Base-by-base conservation (phyloP, 2,113 vertebrate genomes). In the Cepphus grylle region DNA sequence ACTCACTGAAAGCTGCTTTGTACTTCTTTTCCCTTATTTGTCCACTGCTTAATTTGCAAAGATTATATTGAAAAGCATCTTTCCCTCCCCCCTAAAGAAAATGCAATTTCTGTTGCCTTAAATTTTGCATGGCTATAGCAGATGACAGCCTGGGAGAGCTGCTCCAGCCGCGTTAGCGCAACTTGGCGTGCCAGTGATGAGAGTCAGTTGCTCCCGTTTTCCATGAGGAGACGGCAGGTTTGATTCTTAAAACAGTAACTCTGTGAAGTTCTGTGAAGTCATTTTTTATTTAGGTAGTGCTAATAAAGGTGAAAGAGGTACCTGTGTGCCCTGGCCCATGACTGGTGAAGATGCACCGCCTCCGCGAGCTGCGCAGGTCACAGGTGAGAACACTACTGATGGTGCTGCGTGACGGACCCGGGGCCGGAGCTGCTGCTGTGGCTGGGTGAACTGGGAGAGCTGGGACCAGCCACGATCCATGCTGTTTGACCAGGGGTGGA, bases 141-240 rank as follows among this genome's bases (percentile, higher is more conserved):
- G 9, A 3, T 12, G 40, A 10, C 9, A 40, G 22, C 52, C 2
- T 11, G 15, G 43, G 49, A 40, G 29, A 56, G 47, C 67, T 40
- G 47, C 70, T 59, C 4, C 6, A 12, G 22, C 67, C 34, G 10
- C 11, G 1, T 42, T 15, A 10, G 65, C 34, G 30, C 55, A 27
- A 15, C n/a, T 27, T 14, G 40, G 29, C 2, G 0, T 15, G 3
- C 29, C n/a, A 5, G 53, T 0, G n/a, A 9, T 0, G 4, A 3
- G 43, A 21, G 42, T 0, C 12, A 61, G 12, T n/a, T 17, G 17
- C 2, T 45, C 25, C n/a, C 0, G 0, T 17, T 53, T 18, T 6
- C 62, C 56, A 21, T 18, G 52, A 36, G 34, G 15, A 43, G 13
- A 3, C 3, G 1, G 52, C 45, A 8, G 21, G 13, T 5, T 3